phyloP scores from a whole-genome alignment of 2,888 invertebrate species.

The Hedychridium roseum region DNA sequence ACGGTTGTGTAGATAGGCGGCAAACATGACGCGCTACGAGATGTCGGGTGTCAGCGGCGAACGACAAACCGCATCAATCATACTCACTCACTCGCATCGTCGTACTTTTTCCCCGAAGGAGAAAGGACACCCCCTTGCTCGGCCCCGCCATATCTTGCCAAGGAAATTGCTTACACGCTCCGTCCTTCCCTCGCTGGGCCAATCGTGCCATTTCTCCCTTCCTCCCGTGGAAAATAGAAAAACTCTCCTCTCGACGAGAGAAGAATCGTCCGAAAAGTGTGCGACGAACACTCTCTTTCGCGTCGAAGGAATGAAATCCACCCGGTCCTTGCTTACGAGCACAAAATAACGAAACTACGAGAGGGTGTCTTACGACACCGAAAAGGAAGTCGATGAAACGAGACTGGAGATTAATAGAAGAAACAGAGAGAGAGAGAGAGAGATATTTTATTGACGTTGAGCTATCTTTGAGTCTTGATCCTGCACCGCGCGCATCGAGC shows the following conservation, averaged over 20 bases:
- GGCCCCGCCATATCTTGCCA: conserved; percentile 46
- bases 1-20: too few species aligned
- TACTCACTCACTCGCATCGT: conserved; percentile 57
- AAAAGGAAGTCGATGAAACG: too few species aligned
- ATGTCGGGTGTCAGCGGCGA: conserved; percentile 38
- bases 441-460: too few species aligned
- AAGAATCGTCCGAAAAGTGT: conserved; percentile 21
- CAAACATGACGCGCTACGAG: conserved; percentile 26
- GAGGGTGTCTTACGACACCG: too few species aligned
- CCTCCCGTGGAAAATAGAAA: conserved; percentile 47
- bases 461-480: too few species aligned
- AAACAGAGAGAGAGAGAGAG: too few species aligned
- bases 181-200: conserved; percentile 16
- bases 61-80: conserved; percentile 58
- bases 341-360: too few species aligned
- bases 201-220: too few species aligned
- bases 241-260: conserved; percentile 30
- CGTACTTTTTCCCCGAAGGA: conserved; percentile 40
- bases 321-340: too few species aligned
- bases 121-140: conserved; percentile 19
- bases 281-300: too few species aligned
- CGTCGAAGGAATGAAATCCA: too few species aligned
- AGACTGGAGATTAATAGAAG: too few species aligned
- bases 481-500: conserved; percentile 21
- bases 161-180: conserved; percentile 50